Percentiles rank a stretch among this genome's conserved stretches.
These are phyloP conservation scores for Agonum fuliginosum DNA, from an alignment of 2,888 invertebrate genomes.

Conservation along the genomic window DNA sequence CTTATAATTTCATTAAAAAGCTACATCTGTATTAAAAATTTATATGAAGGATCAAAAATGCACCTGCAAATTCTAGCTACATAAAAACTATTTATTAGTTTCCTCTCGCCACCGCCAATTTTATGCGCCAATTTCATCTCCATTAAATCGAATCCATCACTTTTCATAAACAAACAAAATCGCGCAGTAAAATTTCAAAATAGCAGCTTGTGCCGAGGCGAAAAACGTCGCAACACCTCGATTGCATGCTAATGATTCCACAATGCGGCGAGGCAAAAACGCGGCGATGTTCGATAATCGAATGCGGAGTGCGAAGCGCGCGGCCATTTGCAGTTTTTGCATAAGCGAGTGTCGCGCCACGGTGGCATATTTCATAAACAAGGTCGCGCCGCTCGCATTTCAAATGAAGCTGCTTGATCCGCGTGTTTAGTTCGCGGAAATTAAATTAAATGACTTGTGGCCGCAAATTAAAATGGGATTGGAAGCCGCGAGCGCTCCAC, in stretches of 20 bases:
- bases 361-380: conserved; percentile 38
- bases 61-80: neutral
- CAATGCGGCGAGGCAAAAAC: conserved; percentile 28
- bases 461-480: conserved; percentile 34
- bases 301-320: conserved; percentile 19
- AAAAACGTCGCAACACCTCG: conserved; percentile 20
- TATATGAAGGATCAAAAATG: too few relatives aligned
- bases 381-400: conserved; percentile 23
- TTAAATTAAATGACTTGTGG: conserved; percentile 46
- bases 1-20: too few relatives aligned
- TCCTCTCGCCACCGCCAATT: neutral
- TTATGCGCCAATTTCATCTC: conserved; percentile 17
- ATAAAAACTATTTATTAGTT: conserved; percentile 3
- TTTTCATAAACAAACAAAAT: conserved; percentile 42
- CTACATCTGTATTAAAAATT: too few relatives aligned
- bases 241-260: conserved; percentile 42
- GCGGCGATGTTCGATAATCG: conserved; percentile 26
- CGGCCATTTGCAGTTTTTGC: conserved; percentile 39
- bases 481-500: neutral
- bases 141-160: conserved; percentile 38
- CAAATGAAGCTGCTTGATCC: conserved; percentile 47
- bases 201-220: conserved; percentile 4
- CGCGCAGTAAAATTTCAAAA: conserved; percentile 25
- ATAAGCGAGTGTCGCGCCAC: neutral
- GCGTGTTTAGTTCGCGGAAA: conserved; percentile 28